A percentile compares a stretch with the other conserved stretches of the same genome.
Conservation (phyloP, 1,140 invertebrate genomes). For the Cepaea nemoralis region DNA sequence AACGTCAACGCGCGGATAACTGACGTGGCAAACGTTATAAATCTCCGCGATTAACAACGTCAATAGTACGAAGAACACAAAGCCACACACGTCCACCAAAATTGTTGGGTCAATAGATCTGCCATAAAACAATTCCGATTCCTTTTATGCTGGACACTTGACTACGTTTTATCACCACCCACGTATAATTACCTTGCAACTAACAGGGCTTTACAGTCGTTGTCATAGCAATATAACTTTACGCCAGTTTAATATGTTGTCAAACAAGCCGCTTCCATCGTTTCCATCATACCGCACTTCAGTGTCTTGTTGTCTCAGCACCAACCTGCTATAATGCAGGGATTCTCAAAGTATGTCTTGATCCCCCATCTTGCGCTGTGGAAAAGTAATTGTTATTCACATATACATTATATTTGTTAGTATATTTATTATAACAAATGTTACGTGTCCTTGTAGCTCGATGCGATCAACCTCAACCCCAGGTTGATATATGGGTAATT, state of each 20-base stretch:
- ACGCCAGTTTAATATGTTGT: neutral
- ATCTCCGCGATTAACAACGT: no score
- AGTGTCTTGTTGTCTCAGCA: neutral
- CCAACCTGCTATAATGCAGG: neutral
- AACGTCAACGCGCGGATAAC: neutral
- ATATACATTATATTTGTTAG: no score
- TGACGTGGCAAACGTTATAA: neutral
- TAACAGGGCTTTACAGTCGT: neutral
- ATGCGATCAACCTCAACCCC: no score
- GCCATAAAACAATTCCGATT: neutral
- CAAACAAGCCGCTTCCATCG: neutral
- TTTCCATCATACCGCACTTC: neutral
- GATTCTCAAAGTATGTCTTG: no score
- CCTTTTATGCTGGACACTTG: neutral
- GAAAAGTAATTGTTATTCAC: no score
- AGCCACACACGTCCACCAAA: neutral
- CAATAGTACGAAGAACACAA: neutral
- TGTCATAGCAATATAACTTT: neutral
- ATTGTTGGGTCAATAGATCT: neutral
- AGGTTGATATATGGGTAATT: no score
- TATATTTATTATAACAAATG: no score
- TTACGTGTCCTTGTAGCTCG: no score
- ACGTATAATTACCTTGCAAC: neutral
- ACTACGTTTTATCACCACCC: neutral
- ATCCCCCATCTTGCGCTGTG: no score